phyloP scores from a whole-genome alignment of 2,888 invertebrate genomes.

The Lepidocyrtoides sp. region DNA sequence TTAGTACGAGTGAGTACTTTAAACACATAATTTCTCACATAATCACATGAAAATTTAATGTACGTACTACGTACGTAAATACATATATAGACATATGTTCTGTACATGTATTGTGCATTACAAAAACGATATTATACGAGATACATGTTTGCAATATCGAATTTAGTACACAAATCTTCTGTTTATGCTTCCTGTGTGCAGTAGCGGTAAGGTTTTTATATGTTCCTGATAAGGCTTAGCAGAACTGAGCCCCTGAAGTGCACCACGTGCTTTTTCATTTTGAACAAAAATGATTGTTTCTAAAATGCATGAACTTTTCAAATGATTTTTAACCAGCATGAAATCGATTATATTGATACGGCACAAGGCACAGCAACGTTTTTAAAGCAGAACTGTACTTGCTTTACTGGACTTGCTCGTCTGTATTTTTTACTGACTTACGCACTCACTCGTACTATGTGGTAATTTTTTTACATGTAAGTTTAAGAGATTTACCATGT shows the following conservation, averaged over 20 bases:
- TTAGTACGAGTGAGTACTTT: too few species aligned
- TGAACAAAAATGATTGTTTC: neutral
- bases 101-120: too few species aligned
- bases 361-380: neutral
- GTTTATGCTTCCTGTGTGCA: neutral
- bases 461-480: neutral
- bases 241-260: neutral
- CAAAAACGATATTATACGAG: too few species aligned
- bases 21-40: too few species aligned
- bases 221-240: neutral
- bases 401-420: neutral
- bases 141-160: too few species aligned
- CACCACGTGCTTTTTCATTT: neutral
- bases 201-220: neutral
- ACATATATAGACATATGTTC: too few species aligned
- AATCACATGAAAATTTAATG: too few species aligned
- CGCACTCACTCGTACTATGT: neutral
- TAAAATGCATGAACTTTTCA: neutral
- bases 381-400: conserved; percentile 32
- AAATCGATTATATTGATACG: conserved; percentile 22
- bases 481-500: conserved; percentile 18
- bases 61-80: too few species aligned
- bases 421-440: neutral
- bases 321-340: conserved; percentile 34
- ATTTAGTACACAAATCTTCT: too few species aligned